Evolutionary conservation across 2,797 vertebrate genomes (phyloP), one percentile per base, ranked within the genome.

Genomic region (Crypturellus tataupa): DNA sequence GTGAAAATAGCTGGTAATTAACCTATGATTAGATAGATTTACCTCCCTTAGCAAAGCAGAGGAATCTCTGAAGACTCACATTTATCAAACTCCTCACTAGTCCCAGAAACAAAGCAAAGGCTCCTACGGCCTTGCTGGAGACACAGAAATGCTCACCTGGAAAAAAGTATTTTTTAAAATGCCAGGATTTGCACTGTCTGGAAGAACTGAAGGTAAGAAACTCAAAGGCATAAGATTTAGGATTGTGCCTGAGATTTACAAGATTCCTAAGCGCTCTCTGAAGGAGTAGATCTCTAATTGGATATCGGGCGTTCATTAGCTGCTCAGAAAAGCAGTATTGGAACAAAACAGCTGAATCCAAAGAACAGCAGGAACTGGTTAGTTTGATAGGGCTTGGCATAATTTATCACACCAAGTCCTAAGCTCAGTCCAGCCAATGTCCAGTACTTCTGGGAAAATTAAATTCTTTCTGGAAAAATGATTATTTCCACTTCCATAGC

Each of bases 1-100:
- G 59, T 63, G 78, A 85, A 96, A 77, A 85, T n/a, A 88, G 62
- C 87, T 59, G 80, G 77, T 85, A 79, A 65, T 70, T 87, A 89
- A 77, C 75, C 73, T 55, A 33, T 82, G n/a, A 58, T 89, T 69
- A 59, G 85, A 69, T 31, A 94, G 87, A 94, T 95, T 85, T 83
- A 75, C 78, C 59, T 73, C 71, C 49, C 59, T 85, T 90, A 83
- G 87, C 47, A 88, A 91, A 87, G 62, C 72, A 75, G 49, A 18
- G 25, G 65, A 49, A 49, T 53, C 51, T 77, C 17, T 78, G 83
- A 85, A 78, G 51, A 33, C 35, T 93, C 62, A 1, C 75, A 56
- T 91, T 95, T 82, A 82, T 69, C 93, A 95, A 37, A 68, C 3
- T 18, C 65, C 88, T 76, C 73, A 46, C 64, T 86, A 79, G 58